phyloP scores from a whole-genome alignment of 2,888 invertebrate species.

The Amblyjoppa proteus region DNA sequence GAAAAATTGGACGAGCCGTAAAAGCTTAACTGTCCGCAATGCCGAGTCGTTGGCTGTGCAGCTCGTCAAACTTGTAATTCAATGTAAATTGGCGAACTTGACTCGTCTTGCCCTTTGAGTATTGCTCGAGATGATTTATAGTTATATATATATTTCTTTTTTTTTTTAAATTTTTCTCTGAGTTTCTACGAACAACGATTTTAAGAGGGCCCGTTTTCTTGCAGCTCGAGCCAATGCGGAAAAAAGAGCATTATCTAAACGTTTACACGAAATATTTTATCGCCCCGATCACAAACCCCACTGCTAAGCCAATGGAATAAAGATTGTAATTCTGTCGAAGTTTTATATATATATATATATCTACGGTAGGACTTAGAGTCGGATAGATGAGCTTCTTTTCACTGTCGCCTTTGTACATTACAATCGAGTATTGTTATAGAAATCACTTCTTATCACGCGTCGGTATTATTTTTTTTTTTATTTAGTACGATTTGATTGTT shows the following conservation, averaged over 20 bases:
- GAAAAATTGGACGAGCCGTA: constrained; percentile 24
- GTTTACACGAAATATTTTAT: constrained; percentile 18
- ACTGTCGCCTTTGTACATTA: constrained; percentile 44
- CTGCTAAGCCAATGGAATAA: constrained; percentile 52
- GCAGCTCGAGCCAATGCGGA: neutral
- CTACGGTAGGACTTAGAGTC: constrained; percentile 23
- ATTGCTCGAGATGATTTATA: constrained; percentile 12
- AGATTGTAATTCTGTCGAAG: constrained; percentile 44
- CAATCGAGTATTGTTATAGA: constrained; percentile 27
- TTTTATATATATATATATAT: neutral
- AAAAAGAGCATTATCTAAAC: constrained; percentile 8
- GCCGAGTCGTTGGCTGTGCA: neutral
- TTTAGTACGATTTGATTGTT: constrained; percentile 50
- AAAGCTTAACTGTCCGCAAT: constrained; percentile 13
- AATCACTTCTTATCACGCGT: constrained; percentile 26
- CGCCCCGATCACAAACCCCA: constrained; percentile 13
- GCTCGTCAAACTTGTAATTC: constrained; percentile 2
- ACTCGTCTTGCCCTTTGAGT: neutral
- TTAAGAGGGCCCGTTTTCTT: constrained; percentile 18
- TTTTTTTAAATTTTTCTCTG: neutral
- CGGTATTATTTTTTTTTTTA: constrained; percentile 12
- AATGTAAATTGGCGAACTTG: constrained; percentile 16
- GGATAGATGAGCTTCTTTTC: constrained; percentile 45
- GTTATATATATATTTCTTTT: neutral
- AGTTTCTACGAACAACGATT: neutral